Base-by-base conservation (phyloP, 2,888 invertebrate species). In the Lottia scabra region DNA sequence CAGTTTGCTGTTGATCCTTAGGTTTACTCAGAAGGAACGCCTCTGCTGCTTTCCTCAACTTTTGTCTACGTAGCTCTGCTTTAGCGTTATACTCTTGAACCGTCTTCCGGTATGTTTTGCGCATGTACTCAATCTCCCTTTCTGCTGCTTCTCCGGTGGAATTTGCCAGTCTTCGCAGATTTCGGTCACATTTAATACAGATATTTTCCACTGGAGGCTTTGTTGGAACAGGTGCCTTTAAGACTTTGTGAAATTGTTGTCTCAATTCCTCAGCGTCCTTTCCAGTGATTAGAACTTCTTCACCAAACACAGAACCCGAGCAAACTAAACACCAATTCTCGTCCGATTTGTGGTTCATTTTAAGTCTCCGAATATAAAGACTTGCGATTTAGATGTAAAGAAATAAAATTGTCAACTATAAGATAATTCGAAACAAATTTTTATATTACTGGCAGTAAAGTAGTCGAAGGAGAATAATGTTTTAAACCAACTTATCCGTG, bases 301-400 rank as follows among this genome's bases (percentile, higher is more conserved):
- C 56, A 10, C 19, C 19, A 19, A 23, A 23, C 8, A 56, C 19
- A 56, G 23, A 10, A 19, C 19, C 23, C 8, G 56, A 19, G 12
- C 56, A 56, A 56, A 56, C 56, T 56, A 56, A 56, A 56, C 56
- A 56, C 56, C 56, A 56, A 8, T 56, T 56, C 2, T 56, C 56
- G 3, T 56, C 56, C 0, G 38, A 38, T 38, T 38, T 38, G 38
- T 38, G 5, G 38, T 6, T 38, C 38, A 38, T 38, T 38, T 38
- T 38, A 6, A 38, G 38, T 38, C 38, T 38, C 38, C 38, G 38
- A n/a, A 38, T 10, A 38, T 38, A n/a, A n/a, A n/a, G n/a, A n/a
- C n/a, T n/a, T n/a, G n/a, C n/a, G n/a, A n/a, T n/a, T n/a, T n/a
- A n/a, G n/a, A n/a, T n/a, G n/a, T n/a, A n/a, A n/a, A n/a, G n/a